Conservation (phyloP, 2,797 vertebrate genomes). For the Catamblyrhynchus diadema region DNA sequence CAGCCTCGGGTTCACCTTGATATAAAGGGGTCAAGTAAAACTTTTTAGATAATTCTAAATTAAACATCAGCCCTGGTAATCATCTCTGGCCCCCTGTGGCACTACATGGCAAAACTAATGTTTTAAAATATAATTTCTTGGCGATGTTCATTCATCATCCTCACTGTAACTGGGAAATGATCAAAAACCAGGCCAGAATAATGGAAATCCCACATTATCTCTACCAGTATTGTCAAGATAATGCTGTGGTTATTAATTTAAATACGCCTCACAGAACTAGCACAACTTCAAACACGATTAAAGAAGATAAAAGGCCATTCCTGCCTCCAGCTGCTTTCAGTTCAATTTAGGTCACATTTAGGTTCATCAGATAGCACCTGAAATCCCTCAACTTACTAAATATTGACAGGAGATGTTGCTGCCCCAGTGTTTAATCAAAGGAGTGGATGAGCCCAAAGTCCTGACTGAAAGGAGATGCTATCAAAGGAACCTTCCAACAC, state of each 20-base stretch:
- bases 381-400: slow-evolving; percentile 19
- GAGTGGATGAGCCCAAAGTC: not conserved
- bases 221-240: slow-evolving; percentile 33
- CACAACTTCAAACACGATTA: slow-evolving; percentile 36
- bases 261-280: slow-evolving; percentile 36
- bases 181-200: slow-evolving; percentile 13
- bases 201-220: slow-evolving; percentile 36
- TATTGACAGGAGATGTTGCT: slow-evolving; percentile 12
- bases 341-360: slow-evolving; percentile 39
- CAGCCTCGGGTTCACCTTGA: not conserved
- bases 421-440: slow-evolving; percentile 16
- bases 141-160: slow-evolving; percentile 26
- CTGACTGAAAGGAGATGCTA: not conserved
- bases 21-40: slow-evolving; percentile 36
- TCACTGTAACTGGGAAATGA: slow-evolving; percentile 21
- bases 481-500: slow-evolving; percentile 12
- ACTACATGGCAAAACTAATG: slow-evolving; percentile 46
- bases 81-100: slow-evolving; percentile 22
- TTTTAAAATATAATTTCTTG: slow-evolving; percentile 35
- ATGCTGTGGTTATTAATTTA: slow-evolving; percentile 58
- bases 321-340: slow-evolving; percentile 39
- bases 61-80: slow-evolving; percentile 39
- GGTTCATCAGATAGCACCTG: slow-evolving; percentile 9
- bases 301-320: slow-evolving; percentile 47
- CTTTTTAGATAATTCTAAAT: slow-evolving; percentile 40